A percentile compares a stretch with the other conserved stretches of the same genome.
Evolutionary conservation across 2,113 vertebrate species (phyloP).

Genomic region (Lutjanus erythropterus): DNA sequence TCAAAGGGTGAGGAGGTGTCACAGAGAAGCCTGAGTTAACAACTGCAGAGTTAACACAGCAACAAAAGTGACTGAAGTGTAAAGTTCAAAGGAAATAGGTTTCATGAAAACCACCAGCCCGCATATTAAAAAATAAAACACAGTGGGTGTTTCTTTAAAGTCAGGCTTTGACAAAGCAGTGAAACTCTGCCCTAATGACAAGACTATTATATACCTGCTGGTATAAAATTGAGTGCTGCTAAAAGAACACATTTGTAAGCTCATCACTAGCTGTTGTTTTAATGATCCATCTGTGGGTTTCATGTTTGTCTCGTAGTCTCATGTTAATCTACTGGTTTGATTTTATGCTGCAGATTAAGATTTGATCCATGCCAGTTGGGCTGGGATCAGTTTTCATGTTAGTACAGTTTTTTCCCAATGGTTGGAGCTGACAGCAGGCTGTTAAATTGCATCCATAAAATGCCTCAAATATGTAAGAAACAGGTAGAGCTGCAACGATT

Average conservation of each 20-base stretch:
- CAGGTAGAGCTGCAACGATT: no score
- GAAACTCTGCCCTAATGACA: not conserved
- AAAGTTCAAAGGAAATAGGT: constrained; percentile 47
- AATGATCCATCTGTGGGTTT: not conserved
- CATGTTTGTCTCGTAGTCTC: constrained; percentile 1
- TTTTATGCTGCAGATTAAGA: not conserved
- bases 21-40: constrained; percentile 38
- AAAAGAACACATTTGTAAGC: not conserved
- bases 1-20: constrained; percentile 33
- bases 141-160: constrained; percentile 23
- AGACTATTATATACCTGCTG: not conserved
- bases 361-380: not conserved
- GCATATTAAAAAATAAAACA: constrained; percentile 6
- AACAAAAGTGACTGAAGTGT: constrained; percentile 33
- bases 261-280: not conserved
- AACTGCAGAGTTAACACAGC: constrained; percentile 40
- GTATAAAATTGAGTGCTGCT: not conserved
- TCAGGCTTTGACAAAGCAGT: not conserved
- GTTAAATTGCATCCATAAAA: constrained; percentile 7
- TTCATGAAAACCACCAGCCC: constrained; percentile 9
- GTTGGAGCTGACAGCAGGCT: not conserved
- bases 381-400: not conserved
- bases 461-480: constrained; percentile 12
- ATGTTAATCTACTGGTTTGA: not conserved
- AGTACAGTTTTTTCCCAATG: not conserved